These are phyloP conservation scores for Phrixothrix hirtus DNA, from an alignment of 2,888 invertebrate genomes.

Conservation along the genomic window DNA sequence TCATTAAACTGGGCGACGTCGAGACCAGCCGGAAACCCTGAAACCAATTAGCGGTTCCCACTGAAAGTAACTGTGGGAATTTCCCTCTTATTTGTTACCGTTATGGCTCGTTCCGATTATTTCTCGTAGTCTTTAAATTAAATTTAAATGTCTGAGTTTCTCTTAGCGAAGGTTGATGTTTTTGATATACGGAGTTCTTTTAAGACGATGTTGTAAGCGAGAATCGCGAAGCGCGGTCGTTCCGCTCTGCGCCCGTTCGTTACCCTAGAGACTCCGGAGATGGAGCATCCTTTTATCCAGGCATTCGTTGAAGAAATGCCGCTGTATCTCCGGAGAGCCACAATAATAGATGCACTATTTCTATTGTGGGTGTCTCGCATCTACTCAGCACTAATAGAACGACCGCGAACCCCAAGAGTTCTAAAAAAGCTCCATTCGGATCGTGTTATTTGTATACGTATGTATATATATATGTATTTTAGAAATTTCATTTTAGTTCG, in stretches of 20 bases:
- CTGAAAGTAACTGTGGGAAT: slow-evolving; percentile 38
- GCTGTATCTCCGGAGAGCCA: slow-evolving; percentile 33
- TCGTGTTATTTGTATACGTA: slow-evolving; percentile 11
- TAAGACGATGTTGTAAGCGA: slow-evolving; percentile 17
- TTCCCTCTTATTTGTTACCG: slow-evolving; percentile 29
- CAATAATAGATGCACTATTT: slow-evolving; percentile 39
- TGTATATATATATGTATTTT: slow-evolving; percentile 18
- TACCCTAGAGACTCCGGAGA: slow-evolving; percentile 31
- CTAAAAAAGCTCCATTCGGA: slow-evolving; percentile 14
- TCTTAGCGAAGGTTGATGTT: slow-evolving; percentile 10
- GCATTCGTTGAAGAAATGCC: slow-evolving; percentile 29
- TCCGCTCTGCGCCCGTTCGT: slow-evolving; percentile 26
- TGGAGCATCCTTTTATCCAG: slow-evolving; percentile 31
- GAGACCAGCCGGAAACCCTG: slow-evolving; percentile 32
- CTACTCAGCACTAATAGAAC: slow-evolving; percentile 20
- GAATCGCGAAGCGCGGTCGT: slow-evolving; percentile 29
- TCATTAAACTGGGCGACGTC: slow-evolving; percentile 42
- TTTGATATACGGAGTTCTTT: slow-evolving; percentile 21
- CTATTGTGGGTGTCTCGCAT: slow-evolving; percentile 33
- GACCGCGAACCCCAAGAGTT: slow-evolving; percentile 4
- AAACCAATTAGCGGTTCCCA: slow-evolving; percentile 41
- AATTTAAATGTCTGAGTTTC: background rate
- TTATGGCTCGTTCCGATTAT: slow-evolving; percentile 7
- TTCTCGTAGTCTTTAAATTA: slow-evolving; percentile 5
- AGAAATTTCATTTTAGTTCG: slow-evolving; percentile 27